Base-by-base conservation (phyloP, 2,113 vertebrate species). In the Cyanoramphus novaezelandiae region DNA sequence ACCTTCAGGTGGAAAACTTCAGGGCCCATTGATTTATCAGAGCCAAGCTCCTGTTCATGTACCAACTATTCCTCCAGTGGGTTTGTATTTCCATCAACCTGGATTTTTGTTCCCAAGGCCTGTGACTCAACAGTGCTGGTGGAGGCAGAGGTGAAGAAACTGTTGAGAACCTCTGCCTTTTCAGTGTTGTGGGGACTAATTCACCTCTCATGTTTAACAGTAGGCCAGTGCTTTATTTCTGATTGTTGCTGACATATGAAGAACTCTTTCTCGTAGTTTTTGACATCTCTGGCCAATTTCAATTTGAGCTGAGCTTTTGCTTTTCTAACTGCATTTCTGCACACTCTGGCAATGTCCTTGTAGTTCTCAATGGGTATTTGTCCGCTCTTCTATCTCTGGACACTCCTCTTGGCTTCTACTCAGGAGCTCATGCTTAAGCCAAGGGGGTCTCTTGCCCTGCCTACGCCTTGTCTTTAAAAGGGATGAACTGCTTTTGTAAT, bases 341-440 rank as follows among this genome's bases (percentile, higher is more conserved):
- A 33, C 17, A 52, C 20, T 7, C 49, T 33, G 33, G 63, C 11
- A 90, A 46, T 17, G 17, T 9, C 15, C 11, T 41, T 29, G 23
- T 44, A 37, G 39, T 3, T 74, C 67, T 62, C 27, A 19, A 11
- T 6, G 3, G 9, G 13, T 43, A 57, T 55, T 74, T 24, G 9
- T 57, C 39, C 5, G 2, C 52, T 70, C 70, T 85, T 70, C 8
- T n/a, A 28, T 46, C 15, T 41, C 37, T 90, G 55, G 17, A 35
- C 0, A 0, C 10, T 69, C 39, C 47, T 57, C 19, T n/a, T 2
- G 3, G 63, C 76, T 70, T 64, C 86, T 17, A 59, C 24, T n/a
- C 81, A 52, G 27, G 63, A 75, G 19, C 37, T 59, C 28, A 17
- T 33, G 20, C n/a, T 57, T 75, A 81, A 81, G 55, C 37, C 68